Base-by-base conservation (phyloP, 2,888 invertebrate species). In the Andrena hattorfiana region DNA sequence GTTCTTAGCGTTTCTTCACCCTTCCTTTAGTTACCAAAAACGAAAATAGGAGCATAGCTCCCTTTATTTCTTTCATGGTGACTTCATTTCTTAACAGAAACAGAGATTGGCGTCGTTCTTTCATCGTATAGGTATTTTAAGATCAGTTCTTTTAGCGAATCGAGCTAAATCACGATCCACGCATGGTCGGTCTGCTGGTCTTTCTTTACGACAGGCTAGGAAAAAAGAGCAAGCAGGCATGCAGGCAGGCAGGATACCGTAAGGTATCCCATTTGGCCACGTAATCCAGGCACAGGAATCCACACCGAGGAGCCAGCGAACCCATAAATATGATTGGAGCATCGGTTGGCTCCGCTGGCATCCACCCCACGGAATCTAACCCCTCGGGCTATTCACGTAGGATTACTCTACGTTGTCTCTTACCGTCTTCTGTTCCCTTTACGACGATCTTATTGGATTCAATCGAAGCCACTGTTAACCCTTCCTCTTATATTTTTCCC, bases 281-380 rank as follows among this genome's bases (percentile, higher is more conserved):
- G 93, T 92, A 93, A 92, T 92, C 92, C 84, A 81, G 87, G 84
- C 86, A 83, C 77, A 76, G 83, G 81, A 83, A 87, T 85, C 84
- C 71, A 75, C 87, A 88, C 68, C 77, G 83, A 78, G 86, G 85
- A 90, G 86, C 85, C 86, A 87, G 84, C 77, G 85, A 88, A 83
- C 87, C 92, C 92, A 93, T 93, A 94, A 94, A 94, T 93, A 94
- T 93, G 93, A 94, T 93, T 93, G 92, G 92, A 89, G 88, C 86
- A 89, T 88, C 89, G 88, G 85, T 87, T 88, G 87, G 89, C 80
- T 87, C 85, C 83, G 74, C 56, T 74, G 74, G 76, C 81, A 84
- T 88, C 84, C 83, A 70, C 77, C 85, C 83, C 72, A 81, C 68
- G 77, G 83, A 84, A 85, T 82, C 87, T 84, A 86, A 88, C 87